Conservation (phyloP, 1,140 invertebrate species). For the Drosophila oshimai region DNA sequence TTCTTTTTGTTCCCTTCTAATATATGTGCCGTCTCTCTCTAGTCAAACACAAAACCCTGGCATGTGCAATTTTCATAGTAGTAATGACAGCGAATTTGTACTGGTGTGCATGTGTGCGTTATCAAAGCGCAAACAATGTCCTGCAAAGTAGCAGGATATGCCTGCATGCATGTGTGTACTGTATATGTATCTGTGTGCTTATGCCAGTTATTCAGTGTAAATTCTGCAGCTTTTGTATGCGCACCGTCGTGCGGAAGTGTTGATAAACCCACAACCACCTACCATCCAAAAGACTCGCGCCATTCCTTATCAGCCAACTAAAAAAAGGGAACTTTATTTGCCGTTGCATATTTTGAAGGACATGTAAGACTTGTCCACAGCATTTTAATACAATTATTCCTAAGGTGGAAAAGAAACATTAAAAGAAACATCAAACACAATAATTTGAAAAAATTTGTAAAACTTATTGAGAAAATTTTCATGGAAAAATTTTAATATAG, state of each 20-base stretch:
- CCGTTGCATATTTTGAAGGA: conserved; percentile 40
- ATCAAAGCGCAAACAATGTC: conserved; percentile 78
- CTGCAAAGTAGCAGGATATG: conserved; percentile 77
- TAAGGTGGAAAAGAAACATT: too few species aligned
- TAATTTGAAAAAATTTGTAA: neutral
- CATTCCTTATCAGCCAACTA: conserved; percentile 6
- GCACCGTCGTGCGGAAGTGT: conserved; percentile 76
- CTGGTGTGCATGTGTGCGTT: conserved; percentile 45
- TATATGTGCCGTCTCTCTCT: conserved; percentile 6
- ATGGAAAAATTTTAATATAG: too few species aligned
- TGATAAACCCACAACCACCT: conserved; percentile 67
- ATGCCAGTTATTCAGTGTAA: conserved; percentile 54
- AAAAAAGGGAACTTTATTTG: conserved; percentile 63
- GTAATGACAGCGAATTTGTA: conserved; percentile 62
- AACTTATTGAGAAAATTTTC: neutral
- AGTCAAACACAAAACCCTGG: conserved; percentile 76
- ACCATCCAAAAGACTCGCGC: neutral
- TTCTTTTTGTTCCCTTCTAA: neutral
- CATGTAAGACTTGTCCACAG: conserved; percentile 9
- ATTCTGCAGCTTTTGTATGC: conserved; percentile 75
- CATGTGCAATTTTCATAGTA: conserved; percentile 77
- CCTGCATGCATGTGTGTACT: conserved; percentile 39
- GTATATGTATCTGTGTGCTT: conserved; percentile 27
- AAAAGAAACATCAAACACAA: too few species aligned
- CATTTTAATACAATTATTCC: too few species aligned